Conservation (phyloP, 2,113 vertebrate genomes). For the Rutilus rutilus region DNA sequence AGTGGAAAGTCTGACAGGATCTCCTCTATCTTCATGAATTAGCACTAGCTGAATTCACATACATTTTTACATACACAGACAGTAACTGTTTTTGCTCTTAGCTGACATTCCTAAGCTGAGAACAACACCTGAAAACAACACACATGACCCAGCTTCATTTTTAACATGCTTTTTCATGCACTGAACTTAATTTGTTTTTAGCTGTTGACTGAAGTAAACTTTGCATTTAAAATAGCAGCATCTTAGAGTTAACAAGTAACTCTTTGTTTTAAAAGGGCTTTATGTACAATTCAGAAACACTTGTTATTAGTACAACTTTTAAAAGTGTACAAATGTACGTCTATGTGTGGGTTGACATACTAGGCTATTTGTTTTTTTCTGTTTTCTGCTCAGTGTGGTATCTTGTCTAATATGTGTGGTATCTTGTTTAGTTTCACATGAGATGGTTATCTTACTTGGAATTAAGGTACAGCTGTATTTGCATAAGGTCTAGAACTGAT, state of each 20-base stretch:
- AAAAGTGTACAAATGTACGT: no score
- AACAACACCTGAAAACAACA: constrained; percentile 55
- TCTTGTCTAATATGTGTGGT: no score
- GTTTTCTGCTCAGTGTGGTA: no score
- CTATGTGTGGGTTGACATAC: no score
- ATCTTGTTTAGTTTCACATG: no score
- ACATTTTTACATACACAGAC: constrained; percentile 55
- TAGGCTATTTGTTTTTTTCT: no score
- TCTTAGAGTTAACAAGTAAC: neutral
- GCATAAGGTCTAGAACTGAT: no score
- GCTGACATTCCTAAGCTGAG: constrained; percentile 47
- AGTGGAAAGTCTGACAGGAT: constrained; percentile 51
- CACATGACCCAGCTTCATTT: constrained; percentile 23
- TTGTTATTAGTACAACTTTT: no score
- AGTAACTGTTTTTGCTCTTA: constrained; percentile 44
- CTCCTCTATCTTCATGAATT: constrained; percentile 46
- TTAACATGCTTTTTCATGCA: neutral
- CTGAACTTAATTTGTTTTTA: neutral
- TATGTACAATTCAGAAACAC: no score
- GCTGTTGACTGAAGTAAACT: neutral
- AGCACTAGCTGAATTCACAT: constrained; percentile 50
- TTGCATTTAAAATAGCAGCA: neutral
- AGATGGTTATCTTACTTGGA: no score
- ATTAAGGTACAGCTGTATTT: no score
- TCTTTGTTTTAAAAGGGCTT: neutral